A percentile compares a stretch with the other conserved stretches of the same genome.
phyloP scores from a whole-genome alignment of 2,797 vertebrate genomes.

The Artibeus lituratus region DNA sequence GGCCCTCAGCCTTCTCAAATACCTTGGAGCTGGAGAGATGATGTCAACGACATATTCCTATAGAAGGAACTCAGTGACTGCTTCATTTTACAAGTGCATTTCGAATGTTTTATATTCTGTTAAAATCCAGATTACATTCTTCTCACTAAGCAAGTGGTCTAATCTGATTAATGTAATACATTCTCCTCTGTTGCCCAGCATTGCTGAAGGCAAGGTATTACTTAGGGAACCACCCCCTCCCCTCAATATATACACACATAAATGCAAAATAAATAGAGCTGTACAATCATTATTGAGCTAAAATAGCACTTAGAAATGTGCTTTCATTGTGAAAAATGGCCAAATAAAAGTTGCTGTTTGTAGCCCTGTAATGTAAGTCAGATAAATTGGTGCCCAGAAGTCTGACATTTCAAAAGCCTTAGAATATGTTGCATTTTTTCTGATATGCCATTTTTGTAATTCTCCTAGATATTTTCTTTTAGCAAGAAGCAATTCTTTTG shows the following conservation, averaged over 20 bases:
- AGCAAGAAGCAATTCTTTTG: constrained; percentile 78
- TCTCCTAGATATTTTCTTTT: constrained; percentile 80
- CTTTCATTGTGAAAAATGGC: constrained; percentile 84
- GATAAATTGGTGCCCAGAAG: constrained; percentile 85
- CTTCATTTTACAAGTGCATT: constrained; percentile 76
- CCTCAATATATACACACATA: constrained; percentile 54
- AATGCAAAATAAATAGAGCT: constrained; percentile 84
- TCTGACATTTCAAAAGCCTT: constrained; percentile 85
- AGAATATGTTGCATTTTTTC: constrained; percentile 77
- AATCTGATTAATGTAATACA: constrained; percentile 75
- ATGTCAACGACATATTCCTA: constrained; percentile 71
- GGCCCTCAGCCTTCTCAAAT: constrained; percentile 41
- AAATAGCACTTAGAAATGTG: constrained; percentile 82
- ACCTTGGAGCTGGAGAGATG: constrained; percentile 63
- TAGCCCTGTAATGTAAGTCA: constrained; percentile 82
- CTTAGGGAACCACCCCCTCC: constrained; percentile 61
- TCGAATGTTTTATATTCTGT: constrained; percentile 43
- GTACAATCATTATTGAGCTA: constrained; percentile 80
- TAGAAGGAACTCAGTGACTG: constrained; percentile 73
- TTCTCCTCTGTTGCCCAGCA: constrained; percentile 65
- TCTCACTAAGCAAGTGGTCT: constrained; percentile 65
- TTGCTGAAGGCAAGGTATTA: constrained; percentile 79
- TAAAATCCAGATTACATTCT: constrained; percentile 72
- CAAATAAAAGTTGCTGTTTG: constrained; percentile 78
- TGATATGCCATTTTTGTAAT: constrained; percentile 79